phyloP scores from a whole-genome alignment of 2,113 vertebrate genomes.

The Micronycteris hirsuta region DNA sequence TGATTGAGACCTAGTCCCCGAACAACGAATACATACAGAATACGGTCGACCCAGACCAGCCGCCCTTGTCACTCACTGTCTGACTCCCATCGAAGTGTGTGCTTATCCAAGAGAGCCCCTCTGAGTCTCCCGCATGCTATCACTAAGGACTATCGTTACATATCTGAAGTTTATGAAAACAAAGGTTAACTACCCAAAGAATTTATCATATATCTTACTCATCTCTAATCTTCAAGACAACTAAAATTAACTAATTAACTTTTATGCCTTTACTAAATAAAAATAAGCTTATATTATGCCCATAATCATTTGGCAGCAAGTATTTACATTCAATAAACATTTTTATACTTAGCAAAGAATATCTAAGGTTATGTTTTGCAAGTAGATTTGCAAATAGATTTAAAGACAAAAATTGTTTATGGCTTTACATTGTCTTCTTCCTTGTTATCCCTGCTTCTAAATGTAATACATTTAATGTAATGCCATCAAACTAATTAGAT shows the following conservation, averaged over 20 bases:
- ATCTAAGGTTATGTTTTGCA: neutral
- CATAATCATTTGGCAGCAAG: neutral
- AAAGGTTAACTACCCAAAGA: slow-evolving; percentile 32
- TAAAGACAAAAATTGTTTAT: neutral
- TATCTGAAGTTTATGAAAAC: slow-evolving; percentile 24
- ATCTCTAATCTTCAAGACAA: neutral
- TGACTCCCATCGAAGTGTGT: neutral
- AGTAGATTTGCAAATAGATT: neutral
- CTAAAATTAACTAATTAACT: slow-evolving; percentile 33
- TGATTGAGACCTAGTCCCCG: neutral
- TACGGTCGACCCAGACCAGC: neutral
- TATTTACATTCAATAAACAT: neutral
- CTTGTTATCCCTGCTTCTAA: neutral
- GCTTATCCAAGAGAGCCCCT: neutral
- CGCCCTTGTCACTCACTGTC: neutral
- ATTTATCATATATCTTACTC: neutral
- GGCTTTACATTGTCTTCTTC: neutral
- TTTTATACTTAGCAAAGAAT: neutral
- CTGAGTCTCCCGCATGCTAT: neutral
- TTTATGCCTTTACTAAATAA: slow-evolving; percentile 19
- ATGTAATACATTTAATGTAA: neutral
- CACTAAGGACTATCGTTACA: neutral
- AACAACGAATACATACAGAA: neutral
- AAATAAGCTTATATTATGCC: slow-evolving; percentile 27
- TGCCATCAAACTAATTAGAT: neutral